Evolutionary conservation across 2,113 vertebrate species (phyloP).

Genomic region (Elgaria multicarinata): DNA sequence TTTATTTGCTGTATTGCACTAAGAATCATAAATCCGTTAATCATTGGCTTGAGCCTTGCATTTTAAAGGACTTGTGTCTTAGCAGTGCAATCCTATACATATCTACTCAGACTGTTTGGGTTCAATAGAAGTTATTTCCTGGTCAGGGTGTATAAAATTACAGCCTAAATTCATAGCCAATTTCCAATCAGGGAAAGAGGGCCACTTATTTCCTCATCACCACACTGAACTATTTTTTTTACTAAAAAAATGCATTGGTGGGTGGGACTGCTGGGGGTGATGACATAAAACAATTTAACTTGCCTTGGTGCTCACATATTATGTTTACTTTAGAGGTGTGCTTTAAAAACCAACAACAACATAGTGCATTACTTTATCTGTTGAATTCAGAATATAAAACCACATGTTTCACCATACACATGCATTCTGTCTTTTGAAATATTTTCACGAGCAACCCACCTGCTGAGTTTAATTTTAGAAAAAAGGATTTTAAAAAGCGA

Average conservation of each 20-base stretch:
- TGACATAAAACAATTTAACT: neutral
- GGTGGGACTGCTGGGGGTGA: no score
- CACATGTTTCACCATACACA: neutral
- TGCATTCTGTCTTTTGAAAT: slow-evolving; percentile 12
- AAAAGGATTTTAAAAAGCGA: slow-evolving; percentile 28
- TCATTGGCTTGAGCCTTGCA: neutral
- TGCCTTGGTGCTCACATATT: neutral
- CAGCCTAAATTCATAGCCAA: neutral
- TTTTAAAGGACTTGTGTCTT: neutral
- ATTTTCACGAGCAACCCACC: slow-evolving; percentile 14
- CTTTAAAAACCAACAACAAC: neutral
- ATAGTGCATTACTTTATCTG: neutral
- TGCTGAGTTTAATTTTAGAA: slow-evolving; percentile 24
- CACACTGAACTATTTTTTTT: neutral
- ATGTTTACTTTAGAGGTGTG: neutral
- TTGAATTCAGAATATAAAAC: slow-evolving; percentile 26
- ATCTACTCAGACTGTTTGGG: neutral
- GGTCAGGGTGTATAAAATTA: neutral
- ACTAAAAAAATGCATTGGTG: neutral
- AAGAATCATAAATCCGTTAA: neutral
- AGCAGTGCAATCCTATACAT: neutral
- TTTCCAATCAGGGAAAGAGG: neutral
- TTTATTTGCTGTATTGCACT: neutral
- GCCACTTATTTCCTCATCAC: neutral
- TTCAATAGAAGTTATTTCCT: neutral